phyloP scores from a whole-genome alignment of 2,888 invertebrate species.

The Chrysodeixis includens region DNA sequence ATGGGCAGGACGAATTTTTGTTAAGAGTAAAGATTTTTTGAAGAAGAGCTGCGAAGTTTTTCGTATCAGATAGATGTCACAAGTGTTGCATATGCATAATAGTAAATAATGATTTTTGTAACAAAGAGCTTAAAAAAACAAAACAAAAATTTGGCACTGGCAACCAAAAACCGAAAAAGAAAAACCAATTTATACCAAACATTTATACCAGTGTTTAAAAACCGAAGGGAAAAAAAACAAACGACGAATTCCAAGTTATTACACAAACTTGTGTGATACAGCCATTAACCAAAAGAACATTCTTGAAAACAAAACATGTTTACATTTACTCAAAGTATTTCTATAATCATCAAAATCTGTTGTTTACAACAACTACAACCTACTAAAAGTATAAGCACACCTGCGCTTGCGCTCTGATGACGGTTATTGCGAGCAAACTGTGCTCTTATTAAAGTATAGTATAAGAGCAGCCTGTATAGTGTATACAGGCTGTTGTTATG shows the following conservation, averaged over 20 bases:
- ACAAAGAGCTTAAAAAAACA: too few relatives aligned
- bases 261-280: neutral
- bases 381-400: slow-evolving; percentile 61
- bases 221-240: neutral
- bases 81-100: too few relatives aligned
- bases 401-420: slow-evolving; percentile 73
- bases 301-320: neutral
- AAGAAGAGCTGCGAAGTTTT: too few relatives aligned
- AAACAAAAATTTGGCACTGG: too few relatives aligned
- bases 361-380: slow-evolving; percentile 21
- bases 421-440: slow-evolving; percentile 75
- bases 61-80: too few relatives aligned
- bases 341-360: slow-evolving; percentile 39
- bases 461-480: slow-evolving; percentile 47
- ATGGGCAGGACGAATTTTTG: too few relatives aligned
- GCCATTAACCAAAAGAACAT: neutral
- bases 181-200: too few relatives aligned
- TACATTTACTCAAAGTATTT: neutral
- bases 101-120: too few relatives aligned
- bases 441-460: slow-evolving; percentile 66
- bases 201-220: too few relatives aligned
- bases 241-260: neutral
- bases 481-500: slow-evolving; percentile 46
- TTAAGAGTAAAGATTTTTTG: too few relatives aligned
- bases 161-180: too few relatives aligned